Evolutionary conservation across 2,113 vertebrate species (phyloP).

Genomic region (Semicossyphus pulcher): DNA sequence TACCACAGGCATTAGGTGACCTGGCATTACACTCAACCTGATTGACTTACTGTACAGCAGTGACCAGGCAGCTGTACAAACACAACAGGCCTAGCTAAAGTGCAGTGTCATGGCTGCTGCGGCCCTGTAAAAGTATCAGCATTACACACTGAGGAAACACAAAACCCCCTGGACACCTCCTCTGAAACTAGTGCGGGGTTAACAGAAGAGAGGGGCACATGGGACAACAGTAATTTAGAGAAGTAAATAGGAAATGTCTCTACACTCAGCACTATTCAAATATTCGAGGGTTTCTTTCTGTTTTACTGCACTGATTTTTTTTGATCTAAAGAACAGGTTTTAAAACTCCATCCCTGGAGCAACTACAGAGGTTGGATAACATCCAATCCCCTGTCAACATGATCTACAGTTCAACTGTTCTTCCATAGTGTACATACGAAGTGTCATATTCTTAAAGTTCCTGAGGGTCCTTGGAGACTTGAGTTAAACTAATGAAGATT

Average conservation of each 20-base stretch:
- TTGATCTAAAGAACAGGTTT: neutral
- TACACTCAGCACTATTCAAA: conserved; percentile 1
- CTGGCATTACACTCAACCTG: conserved; percentile 18
- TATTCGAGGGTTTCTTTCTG: neutral
- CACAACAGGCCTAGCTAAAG: conserved; percentile 68
- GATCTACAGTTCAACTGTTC: conserved; percentile 27
- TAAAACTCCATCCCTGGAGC: conserved; percentile 38
- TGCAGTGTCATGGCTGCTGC: conserved; percentile 70
- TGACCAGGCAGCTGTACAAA: conserved; percentile 84
- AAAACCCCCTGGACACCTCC: conserved; percentile 6
- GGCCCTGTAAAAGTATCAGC: conserved; percentile 25
- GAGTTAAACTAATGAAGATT: conserved; percentile 46
- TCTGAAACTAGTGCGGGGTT: neutral
- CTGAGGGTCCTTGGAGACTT: neutral
- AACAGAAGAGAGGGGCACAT: neutral
- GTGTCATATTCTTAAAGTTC: conserved; percentile 34
- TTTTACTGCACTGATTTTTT: neutral
- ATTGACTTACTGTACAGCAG: conserved; percentile 46
- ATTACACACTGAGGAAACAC: conserved; percentile 53
- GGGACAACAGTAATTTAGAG: neutral
- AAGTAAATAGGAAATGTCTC: neutral
- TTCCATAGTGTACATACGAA: conserved; percentile 2
- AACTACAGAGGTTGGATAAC: conserved; percentile 24
- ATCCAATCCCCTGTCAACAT: conserved; percentile 29
- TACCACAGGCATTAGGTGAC: conserved; percentile 2